Percentiles rank a stretch among this genome's conserved stretches.
phyloP scores from a whole-genome alignment of 2,113 vertebrate genomes.

The Penelope pileata region DNA sequence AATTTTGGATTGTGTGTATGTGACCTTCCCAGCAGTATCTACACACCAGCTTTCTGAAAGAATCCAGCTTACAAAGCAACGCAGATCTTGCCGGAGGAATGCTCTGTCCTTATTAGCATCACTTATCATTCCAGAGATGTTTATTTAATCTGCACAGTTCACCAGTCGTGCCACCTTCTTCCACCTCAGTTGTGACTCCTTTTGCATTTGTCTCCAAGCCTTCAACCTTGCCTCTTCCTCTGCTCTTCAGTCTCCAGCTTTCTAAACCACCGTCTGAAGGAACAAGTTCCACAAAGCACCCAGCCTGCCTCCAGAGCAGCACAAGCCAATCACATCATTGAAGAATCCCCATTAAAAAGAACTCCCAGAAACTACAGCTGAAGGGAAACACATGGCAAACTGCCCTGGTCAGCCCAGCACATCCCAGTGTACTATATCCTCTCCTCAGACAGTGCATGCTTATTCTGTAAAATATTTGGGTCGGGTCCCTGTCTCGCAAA shows the following conservation, averaged over 20 bases:
- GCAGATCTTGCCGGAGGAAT: constrained; percentile 14
- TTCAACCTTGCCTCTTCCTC: not conserved
- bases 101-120: constrained; percentile 56
- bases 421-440: not conserved
- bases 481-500: not conserved
- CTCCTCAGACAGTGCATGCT: not conserved
- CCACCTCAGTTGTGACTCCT: constrained; percentile 21
- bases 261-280: not conserved
- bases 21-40: not conserved
- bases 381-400: not conserved
- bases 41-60: constrained; percentile 14
- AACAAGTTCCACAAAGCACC: not conserved
- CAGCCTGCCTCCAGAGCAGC: not conserved
- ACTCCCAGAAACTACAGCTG: not conserved
- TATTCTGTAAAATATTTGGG: not conserved
- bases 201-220: constrained; percentile 35
- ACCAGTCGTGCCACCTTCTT: constrained; percentile 24
- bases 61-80: constrained; percentile 6
- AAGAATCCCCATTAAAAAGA: not conserved
- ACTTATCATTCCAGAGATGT: constrained; percentile 29
- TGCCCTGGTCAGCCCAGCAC: not conserved
- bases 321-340: not conserved
- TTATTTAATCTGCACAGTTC: constrained; percentile 40
- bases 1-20: not conserved
- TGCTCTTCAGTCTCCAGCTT: not conserved